Evolutionary conservation across 2,113 vertebrate species (phyloP).

Genomic region (Mungos mungo): DNA sequence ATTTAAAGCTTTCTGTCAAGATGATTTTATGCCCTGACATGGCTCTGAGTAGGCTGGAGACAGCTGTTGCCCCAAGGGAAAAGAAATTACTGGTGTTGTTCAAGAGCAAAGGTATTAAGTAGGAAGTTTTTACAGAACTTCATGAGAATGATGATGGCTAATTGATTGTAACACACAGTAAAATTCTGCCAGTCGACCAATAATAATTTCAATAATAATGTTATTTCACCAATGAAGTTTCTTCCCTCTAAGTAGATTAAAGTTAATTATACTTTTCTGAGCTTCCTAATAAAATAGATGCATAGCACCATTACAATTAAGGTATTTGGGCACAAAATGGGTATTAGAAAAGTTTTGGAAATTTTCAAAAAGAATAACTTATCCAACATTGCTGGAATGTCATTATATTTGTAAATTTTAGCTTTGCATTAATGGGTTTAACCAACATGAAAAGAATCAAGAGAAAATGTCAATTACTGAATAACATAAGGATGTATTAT

Average conservation of each 20-base stretch:
- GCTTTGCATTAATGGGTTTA: not conserved
- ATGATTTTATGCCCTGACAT: constrained; percentile 72
- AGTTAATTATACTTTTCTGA: constrained; percentile 18
- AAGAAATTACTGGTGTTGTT: constrained; percentile 59
- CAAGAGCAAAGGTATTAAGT: constrained; percentile 60
- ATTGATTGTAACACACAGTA: not conserved
- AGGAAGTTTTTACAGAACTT: constrained; percentile 37
- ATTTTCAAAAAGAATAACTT: not conserved
- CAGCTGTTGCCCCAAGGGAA: constrained; percentile 61
- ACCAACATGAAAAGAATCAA: constrained; percentile 15
- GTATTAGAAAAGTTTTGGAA: not conserved
- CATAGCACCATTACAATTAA: not conserved
- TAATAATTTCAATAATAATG: not conserved
- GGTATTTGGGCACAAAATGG: constrained; percentile 4
- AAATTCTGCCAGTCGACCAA: constrained; percentile 24
- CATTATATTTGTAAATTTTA: constrained; percentile 44
- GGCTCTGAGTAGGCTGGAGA: constrained; percentile 64
- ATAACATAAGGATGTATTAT: not conserved
- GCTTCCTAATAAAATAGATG: constrained; percentile 46
- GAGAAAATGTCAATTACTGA: not conserved
- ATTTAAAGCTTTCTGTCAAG: constrained; percentile 74
- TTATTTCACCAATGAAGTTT: constrained; percentile 25
- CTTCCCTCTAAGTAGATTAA: not conserved
- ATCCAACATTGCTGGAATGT: not conserved
- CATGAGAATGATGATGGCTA: not conserved